phyloP scores from a whole-genome alignment of 2,888 invertebrate genomes.

The Polyploca ridens region DNA sequence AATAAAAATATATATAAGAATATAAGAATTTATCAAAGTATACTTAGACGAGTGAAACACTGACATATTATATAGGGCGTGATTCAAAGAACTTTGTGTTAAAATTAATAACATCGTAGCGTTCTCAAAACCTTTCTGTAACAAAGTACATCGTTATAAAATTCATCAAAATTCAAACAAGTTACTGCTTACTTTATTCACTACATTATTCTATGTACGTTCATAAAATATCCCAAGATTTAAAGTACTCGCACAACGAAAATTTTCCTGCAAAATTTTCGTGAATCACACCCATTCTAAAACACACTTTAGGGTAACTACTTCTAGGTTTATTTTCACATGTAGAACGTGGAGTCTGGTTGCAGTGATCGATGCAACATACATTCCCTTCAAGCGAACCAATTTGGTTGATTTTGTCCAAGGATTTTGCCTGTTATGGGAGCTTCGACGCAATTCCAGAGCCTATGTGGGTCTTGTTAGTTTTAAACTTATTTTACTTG shows the following conservation, averaged over 20 bases:
- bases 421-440: conserved; percentile 37
- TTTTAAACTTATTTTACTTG: neutral
- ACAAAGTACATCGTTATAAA: conserved; percentile 52
- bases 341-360: conserved; percentile 23
- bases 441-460: conserved; percentile 37
- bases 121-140: neutral
- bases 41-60: neutral
- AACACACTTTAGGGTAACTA: conserved; percentile 29
- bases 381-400: conserved; percentile 63
- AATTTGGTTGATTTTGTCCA: conserved; percentile 73
- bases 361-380: conserved; percentile 60
- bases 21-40: no score
- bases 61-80: no score
- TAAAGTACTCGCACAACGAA: conserved; percentile 59
- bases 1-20: no score
- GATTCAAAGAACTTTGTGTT: neutral
- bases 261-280: conserved; percentile 56
- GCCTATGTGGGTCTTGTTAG: conserved; percentile 37
- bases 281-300: conserved; percentile 24
- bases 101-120: neutral
- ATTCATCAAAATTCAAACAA: conserved; percentile 55
- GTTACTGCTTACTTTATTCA: conserved; percentile 52
- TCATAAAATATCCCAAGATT: conserved; percentile 66
- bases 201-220: conserved; percentile 57
- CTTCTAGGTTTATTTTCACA: conserved; percentile 35